Conservation (phyloP, 2,797 vertebrate species). For the Typhlichthys eigenmanni region DNA sequence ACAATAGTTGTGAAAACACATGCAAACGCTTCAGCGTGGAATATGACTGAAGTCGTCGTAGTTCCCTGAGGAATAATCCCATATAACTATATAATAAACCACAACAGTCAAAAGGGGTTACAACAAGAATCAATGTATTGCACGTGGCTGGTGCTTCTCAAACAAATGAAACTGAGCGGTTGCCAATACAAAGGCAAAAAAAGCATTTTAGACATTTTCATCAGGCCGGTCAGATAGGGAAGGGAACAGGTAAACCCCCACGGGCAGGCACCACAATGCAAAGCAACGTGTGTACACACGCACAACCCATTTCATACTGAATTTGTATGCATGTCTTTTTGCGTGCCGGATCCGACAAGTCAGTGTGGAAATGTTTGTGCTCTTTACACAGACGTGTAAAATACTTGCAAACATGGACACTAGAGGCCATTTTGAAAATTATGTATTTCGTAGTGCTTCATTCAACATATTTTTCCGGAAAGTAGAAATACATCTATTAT, state of each 20-base stretch:
- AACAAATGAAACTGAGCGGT: conserved; percentile 33
- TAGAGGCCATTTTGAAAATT: conserved; percentile 10
- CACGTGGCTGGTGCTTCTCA: conserved; percentile 47
- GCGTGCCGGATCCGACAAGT: conserved; percentile 1
- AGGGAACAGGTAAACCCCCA: conserved; percentile 2
- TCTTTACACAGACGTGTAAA: conserved; percentile 20
- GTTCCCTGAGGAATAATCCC: neutral
- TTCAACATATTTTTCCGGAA: conserved; percentile 44
- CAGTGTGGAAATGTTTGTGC: conserved; percentile 32
- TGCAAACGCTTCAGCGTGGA: too few relatives aligned
- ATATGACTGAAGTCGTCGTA: neutral
- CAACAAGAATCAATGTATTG: conserved; percentile 50
- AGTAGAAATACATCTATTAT: conserved; percentile 43
- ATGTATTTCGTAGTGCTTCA: conserved; percentile 33
- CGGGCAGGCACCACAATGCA: conserved; percentile 19
- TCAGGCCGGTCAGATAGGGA: conserved; percentile 22
- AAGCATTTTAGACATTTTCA: conserved; percentile 8
- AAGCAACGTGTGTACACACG: conserved; percentile 7
- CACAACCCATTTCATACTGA: conserved; percentile 23
- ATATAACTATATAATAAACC: conserved; percentile 1
- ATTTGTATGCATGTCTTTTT: conserved; percentile 18
- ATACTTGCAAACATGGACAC: conserved; percentile 9
- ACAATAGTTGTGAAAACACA: neutral
- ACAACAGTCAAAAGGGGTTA: conserved; percentile 23
- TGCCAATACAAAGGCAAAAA: conserved; percentile 41